Percentiles rank a stretch among this genome's conserved stretches.
Evolutionary conservation across 1,140 invertebrate genomes (phyloP).

Genomic region (Melitaea cinxia): DNA sequence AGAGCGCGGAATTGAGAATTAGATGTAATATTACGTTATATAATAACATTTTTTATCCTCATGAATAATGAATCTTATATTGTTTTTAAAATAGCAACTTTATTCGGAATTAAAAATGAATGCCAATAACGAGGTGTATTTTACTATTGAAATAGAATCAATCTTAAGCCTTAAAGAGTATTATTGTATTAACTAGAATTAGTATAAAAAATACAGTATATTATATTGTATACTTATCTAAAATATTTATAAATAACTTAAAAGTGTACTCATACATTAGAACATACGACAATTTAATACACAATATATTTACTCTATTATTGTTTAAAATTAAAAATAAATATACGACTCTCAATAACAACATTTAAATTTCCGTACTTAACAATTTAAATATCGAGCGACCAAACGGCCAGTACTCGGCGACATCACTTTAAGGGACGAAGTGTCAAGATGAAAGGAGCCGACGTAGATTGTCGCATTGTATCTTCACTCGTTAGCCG

Average conservation of each 20-base stretch:
- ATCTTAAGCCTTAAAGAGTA: too few relatives aligned
- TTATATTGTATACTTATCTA: too few relatives aligned
- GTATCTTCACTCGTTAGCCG: constrained; percentile 76
- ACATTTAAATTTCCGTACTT: neutral
- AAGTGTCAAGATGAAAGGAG: constrained; percentile 77
- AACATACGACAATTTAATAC: too few relatives aligned
- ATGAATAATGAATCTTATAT: neutral
- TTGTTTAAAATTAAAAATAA: neutral
- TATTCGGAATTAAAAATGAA: too few relatives aligned
- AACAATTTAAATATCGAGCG: neutral
- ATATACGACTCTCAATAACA: neutral
- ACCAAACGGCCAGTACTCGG: constrained; percentile 40
- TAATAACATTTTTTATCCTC: constrained; percentile 12
- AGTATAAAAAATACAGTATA: too few relatives aligned
- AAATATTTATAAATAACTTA: too few relatives aligned
- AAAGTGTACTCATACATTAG: too few relatives aligned
- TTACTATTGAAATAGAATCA: too few relatives aligned
- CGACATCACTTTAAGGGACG: constrained; percentile 59
- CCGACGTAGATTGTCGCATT: constrained; percentile 77
- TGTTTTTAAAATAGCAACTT: neutral
- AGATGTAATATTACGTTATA: constrained; percentile 30
- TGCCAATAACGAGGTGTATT: too few relatives aligned
- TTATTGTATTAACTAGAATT: too few relatives aligned
- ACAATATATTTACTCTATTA: neutral
- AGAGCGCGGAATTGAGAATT: constrained; percentile 39